Evolutionary conservation across 1,140 invertebrate species (phyloP), one percentile per base, ranked within the genome.

Genomic region (Aethina tumida): DNA sequence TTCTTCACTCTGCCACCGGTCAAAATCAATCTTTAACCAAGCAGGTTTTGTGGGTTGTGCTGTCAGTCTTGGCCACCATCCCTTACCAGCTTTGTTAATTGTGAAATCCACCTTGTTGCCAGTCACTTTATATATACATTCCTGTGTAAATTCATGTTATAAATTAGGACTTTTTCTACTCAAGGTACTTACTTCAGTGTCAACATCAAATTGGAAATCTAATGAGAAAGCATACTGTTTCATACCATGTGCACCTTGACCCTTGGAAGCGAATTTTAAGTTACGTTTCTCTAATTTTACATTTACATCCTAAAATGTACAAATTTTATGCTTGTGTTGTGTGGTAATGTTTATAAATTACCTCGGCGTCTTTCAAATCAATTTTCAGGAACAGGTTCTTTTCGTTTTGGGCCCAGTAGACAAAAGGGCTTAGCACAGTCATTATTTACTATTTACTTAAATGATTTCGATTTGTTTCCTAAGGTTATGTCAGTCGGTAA

Each of bases 21-120:
- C 86, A 70, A 90, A 91, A 67, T 91, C 86, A 50, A 90, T 79
- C 69, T 92, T 94, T 2, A 96, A 63, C 90, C 90, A 96, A 0
- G 78, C 74, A 2, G 84, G 84, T 58, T 93, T 94, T 50, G 81
- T 75, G 9, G 78, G 76, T 39, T 81, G 71, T 30, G 75, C 70
- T 4, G 78, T 83, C 16, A 94, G 60, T 37, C 89, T 64, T 2
- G 85, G 83, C 91, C 90, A 94, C 74, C 79, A 89, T 15, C 70
- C 74, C 9, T 65, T 63, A 26, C 71, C 65, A 28, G 66, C 62
- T 59, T 94, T 94, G 29, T 68, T 71, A 26, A 94, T 65, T 1
- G 70, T 60, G 54, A 93, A 71, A 42, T 90, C 81, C 15, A 95
- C 74, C 56, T 81, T 74, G 30, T 79, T 74, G 42, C 86, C 86